Evolutionary conservation across 2,797 vertebrate species (phyloP).

Genomic region (Parauchenoglanis ngamensis): DNA sequence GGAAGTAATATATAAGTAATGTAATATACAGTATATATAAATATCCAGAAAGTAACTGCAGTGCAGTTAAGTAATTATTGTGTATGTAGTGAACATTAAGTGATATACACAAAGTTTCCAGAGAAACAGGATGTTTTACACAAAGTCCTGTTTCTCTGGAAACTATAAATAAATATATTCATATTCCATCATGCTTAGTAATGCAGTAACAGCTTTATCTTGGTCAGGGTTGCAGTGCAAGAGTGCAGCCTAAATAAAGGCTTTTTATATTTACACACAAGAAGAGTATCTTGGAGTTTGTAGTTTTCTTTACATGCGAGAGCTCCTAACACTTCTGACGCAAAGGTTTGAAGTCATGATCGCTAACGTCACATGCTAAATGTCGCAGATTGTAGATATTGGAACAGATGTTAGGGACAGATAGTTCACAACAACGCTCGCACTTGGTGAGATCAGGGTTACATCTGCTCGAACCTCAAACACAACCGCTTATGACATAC

Average conservation of each 20-base stretch:
- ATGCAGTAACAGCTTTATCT: not conserved
- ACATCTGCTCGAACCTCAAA: too few species aligned
- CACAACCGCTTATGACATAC: too few species aligned
- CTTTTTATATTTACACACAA: not conserved
- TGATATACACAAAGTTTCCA: not conserved
- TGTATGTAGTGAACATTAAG: not conserved
- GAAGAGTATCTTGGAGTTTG: not conserved
- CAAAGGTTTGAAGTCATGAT: too few species aligned
- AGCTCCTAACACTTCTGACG: too few species aligned
- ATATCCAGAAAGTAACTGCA: not conserved
- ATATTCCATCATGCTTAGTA: not conserved
- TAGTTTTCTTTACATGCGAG: not conserved
- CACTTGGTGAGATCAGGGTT: too few species aligned
- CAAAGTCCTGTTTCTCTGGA: not conserved
- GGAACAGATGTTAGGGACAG: too few species aligned
- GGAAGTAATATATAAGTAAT: not conserved
- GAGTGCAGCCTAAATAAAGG: not conserved
- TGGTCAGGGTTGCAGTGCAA: not conserved
- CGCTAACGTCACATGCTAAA: too few species aligned
- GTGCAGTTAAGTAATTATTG: not conserved
- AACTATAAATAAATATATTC: slow-evolving; percentile 3
- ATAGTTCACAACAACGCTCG: too few species aligned
- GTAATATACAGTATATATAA: not conserved
- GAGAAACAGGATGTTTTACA: not conserved
- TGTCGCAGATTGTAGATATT: too few species aligned